Percentiles rank a stretch among this genome's conserved stretches.
These are phyloP conservation scores for Calosoma granatense DNA, from an alignment of 1,140 invertebrate species.

Conservation along the genomic window DNA sequence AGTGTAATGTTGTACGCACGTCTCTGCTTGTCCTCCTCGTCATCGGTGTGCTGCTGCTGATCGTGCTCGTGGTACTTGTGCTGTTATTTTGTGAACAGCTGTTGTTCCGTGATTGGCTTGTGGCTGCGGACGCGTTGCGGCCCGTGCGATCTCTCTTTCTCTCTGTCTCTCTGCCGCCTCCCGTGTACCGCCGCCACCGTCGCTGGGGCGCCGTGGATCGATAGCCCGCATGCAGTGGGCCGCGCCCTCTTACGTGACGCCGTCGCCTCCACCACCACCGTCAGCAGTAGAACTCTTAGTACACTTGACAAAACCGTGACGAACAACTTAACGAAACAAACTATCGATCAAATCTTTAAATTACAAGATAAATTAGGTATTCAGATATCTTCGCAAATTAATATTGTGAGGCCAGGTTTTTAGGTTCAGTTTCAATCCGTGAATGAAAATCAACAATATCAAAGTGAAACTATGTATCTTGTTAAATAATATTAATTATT, in stretches of 20 bases:
- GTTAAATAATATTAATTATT: too few species aligned
- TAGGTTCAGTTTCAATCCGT: too few species aligned
- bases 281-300: too few species aligned
- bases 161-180: neutral
- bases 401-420: too few species aligned
- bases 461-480: too few species aligned
- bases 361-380: too few species aligned
- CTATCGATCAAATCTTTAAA: too few species aligned
- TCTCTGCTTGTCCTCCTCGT: too few species aligned
- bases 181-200: neutral
- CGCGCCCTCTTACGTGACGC: constrained; percentile 3
- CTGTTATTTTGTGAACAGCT: constrained; percentile 6
- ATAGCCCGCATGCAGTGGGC: constrained; percentile 10
- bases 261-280: neutral
- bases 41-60: neutral
- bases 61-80: neutral
- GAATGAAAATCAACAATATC: too few species aligned
- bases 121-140: constrained; percentile 4
- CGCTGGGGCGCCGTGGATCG: constrained; percentile 2
- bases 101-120: constrained; percentile 7
- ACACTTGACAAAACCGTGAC: neutral
- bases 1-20: too few species aligned
- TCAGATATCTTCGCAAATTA: too few species aligned
- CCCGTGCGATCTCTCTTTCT: neutral
- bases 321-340: too few species aligned